Evolutionary conservation across 2,113 vertebrate species (phyloP).

Genomic region (Girardinichthys multiradiatus): DNA sequence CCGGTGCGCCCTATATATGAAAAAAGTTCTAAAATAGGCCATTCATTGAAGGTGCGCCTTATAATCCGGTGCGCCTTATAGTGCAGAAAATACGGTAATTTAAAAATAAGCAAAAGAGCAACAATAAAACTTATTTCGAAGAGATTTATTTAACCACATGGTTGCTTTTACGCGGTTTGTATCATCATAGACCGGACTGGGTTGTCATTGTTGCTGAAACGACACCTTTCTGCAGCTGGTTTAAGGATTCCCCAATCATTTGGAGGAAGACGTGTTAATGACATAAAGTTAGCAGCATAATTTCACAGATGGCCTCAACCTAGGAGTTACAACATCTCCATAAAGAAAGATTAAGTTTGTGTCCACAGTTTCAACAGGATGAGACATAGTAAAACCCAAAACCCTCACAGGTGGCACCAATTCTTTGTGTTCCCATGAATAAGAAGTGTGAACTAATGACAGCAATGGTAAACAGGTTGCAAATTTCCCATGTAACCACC

Average conservation of each 20-base stretch:
- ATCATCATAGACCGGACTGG: too few relatives aligned
- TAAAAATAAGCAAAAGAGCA: too few relatives aligned
- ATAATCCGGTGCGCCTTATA: too few relatives aligned
- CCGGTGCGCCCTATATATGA: too few relatives aligned
- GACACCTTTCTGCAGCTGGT: too few relatives aligned
- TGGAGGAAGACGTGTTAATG: neutral
- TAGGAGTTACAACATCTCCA: neutral
- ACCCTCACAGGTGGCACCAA: conserved; percentile 1
- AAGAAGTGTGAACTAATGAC: conserved; percentile 22
- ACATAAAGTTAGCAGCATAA: neutral
- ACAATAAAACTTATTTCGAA: too few relatives aligned
- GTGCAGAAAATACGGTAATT: too few relatives aligned
- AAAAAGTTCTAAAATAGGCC: too few relatives aligned
- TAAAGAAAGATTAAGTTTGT: conserved; percentile 22
- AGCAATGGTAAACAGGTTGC: neutral
- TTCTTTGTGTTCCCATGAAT: conserved; percentile 10
- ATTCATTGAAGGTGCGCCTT: too few relatives aligned
- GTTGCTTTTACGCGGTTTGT: too few relatives aligned
- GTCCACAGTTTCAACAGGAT: conserved; percentile 31
- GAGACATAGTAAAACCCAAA: neutral
- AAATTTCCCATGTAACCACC: conserved; percentile 21
- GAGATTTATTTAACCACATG: too few relatives aligned
- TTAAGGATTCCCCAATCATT: neutral
- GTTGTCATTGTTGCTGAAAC: too few relatives aligned
- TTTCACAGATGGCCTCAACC: conserved; percentile 21